Evolutionary conservation across 1,140 invertebrate genomes (phyloP).

Genomic region (Sweltsa coloradensis): DNA sequence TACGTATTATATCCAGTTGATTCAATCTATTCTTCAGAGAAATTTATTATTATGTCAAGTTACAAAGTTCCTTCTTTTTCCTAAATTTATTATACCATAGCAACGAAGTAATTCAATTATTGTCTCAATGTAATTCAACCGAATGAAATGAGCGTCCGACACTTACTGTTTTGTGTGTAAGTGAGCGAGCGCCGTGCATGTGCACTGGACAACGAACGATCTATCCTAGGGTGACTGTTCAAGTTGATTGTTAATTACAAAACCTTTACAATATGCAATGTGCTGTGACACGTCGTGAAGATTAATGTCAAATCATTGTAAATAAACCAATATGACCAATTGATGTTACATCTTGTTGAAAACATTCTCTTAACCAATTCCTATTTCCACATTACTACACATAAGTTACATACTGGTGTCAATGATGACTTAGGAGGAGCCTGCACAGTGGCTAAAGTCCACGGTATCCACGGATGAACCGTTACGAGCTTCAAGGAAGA

Average conservation of each 20-base stretch:
- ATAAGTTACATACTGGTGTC: not conserved
- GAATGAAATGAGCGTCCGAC: not conserved
- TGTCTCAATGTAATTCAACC: not conserved
- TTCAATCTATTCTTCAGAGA: too few species aligned
- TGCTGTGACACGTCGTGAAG: slow-evolving; percentile 13
- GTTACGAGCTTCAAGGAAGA: too few species aligned
- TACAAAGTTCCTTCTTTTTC: too few species aligned
- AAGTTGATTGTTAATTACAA: not conserved
- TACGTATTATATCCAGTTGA: too few species aligned
- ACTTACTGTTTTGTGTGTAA: not conserved
- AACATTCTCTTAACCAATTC: not conserved
- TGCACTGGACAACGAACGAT: too few species aligned
- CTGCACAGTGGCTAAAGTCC: too few species aligned
- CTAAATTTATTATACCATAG: not conserved
- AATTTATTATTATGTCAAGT: too few species aligned
- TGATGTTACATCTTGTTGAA: not conserved
- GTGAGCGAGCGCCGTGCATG: not conserved
- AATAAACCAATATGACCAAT: slow-evolving; percentile 10
- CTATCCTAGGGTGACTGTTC: not conserved
- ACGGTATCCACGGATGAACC: too few species aligned
- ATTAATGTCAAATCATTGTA: slow-evolving; percentile 12
- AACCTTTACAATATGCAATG: slow-evolving; percentile 8
- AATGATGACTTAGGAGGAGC: not conserved
- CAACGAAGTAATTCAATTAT: not conserved
- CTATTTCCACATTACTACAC: not conserved